Evolutionary conservation across 1,140 invertebrate species (phyloP).

Genomic region (Drosophila saltans): DNA sequence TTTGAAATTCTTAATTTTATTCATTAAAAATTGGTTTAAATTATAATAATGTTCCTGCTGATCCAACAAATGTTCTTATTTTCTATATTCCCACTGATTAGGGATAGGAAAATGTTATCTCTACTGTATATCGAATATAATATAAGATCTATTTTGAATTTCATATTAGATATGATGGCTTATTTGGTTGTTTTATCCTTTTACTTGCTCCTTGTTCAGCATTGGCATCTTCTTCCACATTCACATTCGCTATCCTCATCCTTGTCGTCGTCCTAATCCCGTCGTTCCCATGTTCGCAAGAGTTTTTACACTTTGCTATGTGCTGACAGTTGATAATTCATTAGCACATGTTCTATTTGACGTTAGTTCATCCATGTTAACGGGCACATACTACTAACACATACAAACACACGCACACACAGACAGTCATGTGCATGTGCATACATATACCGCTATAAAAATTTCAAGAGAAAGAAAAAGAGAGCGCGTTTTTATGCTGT

Average conservation of each 20-base stretch:
- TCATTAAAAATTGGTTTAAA: no score
- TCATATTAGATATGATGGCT: no score
- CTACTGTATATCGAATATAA: no score
- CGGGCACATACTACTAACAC: constrained; percentile 36
- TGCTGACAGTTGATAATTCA: constrained; percentile 79
- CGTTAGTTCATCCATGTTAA: constrained; percentile 75
- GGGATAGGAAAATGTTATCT: no score
- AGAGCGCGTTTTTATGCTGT: constrained; percentile 11
- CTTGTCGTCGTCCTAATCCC: constrained; percentile 14
- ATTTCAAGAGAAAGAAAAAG: constrained; percentile 16
- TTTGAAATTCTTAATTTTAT: no score
- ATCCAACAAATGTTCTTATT: no score
- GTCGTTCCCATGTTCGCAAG: constrained; percentile 53
- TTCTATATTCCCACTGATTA: no score
- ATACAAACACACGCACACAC: constrained; percentile 8
- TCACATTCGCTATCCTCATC: neutral
- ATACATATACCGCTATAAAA: neutral
- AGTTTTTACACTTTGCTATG: constrained; percentile 74
- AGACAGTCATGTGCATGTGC: neutral
- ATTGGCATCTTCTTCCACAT: no score
- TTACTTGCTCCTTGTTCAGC: no score
- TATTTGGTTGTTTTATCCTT: no score
- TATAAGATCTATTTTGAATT: no score
- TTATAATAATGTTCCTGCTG: no score
- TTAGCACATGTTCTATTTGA: constrained; percentile 81